These are phyloP conservation scores for Tenebrosternarchus preto DNA, from an alignment of 2,113 vertebrate genomes.

Conservation along the genomic window DNA sequence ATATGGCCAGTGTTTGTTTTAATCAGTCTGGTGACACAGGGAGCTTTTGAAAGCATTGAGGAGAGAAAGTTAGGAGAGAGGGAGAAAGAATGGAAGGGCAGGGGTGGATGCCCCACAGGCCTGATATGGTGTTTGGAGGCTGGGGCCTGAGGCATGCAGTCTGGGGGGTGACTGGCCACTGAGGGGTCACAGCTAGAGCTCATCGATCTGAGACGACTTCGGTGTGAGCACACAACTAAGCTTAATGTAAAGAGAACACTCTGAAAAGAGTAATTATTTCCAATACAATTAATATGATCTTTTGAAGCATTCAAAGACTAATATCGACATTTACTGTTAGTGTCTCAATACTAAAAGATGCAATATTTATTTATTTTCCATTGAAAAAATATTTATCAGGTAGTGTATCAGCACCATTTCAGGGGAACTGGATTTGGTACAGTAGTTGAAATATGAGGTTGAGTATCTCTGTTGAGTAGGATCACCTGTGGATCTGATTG, in stretches of 20 bases:
- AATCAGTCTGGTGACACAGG: conserved; percentile 86
- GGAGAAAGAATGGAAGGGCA: conserved; percentile 54
- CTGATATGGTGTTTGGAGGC: conserved; percentile 63
- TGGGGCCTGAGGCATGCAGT: conserved; percentile 52
- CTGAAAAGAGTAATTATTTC: conserved; percentile 13
- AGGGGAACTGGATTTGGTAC: conserved; percentile 6
- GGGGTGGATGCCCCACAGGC: conserved; percentile 69
- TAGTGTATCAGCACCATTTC: conserved; percentile 29
- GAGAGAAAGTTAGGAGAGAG: conserved; percentile 66
- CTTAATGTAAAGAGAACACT: background rate
- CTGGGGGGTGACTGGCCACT: conserved; percentile 68
- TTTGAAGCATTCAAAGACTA: too few species aligned
- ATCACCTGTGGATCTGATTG: conserved; percentile 32
- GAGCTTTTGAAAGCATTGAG: conserved; percentile 78
- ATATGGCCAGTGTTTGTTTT: conserved; percentile 88
- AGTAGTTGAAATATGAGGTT: conserved; percentile 40
- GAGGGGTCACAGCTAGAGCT: conserved; percentile 73
- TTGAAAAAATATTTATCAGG: conserved; percentile 28
- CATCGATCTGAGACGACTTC: conserved; percentile 24
- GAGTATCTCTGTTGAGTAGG: conserved; percentile 42
- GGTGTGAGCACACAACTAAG: background rate
- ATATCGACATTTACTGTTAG: too few species aligned
- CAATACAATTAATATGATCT: conserved; percentile 21
- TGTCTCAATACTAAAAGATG: background rate
- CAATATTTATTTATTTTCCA: conserved; percentile 11